Evolutionary conservation across 2,888 invertebrate species (phyloP).

Genomic region (Cataglyphis albicans): DNA sequence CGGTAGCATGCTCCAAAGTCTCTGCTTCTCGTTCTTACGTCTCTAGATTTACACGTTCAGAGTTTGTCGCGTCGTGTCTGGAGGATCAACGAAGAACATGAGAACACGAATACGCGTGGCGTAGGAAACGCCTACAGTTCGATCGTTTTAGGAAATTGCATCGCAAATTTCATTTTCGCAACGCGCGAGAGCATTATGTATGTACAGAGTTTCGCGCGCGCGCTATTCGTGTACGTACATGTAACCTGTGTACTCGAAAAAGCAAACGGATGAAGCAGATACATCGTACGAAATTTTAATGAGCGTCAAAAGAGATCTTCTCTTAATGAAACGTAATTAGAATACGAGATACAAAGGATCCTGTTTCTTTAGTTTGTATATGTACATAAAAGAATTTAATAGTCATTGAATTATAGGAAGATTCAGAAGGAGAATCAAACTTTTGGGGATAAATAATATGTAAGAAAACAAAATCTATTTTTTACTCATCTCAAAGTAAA

Average conservation of each 20-base stretch:
- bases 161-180: conserved; percentile 47
- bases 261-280: conserved; percentile 20
- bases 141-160: conserved; percentile 44
- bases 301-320: background rate
- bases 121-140: conserved; percentile 6
- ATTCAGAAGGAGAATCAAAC: background rate
- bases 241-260: background rate
- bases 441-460: background rate
- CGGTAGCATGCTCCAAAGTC: conserved; percentile 26
- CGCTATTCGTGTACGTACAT: background rate
- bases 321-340: background rate
- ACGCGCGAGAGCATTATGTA: conserved; percentile 14
- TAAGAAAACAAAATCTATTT: conserved; percentile 3
- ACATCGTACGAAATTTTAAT: background rate
- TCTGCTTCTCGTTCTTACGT: conserved; percentile 10
- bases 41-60: conserved; percentile 30
- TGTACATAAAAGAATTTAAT: background rate
- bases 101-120: conserved; percentile 6
- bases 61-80: conserved; percentile 16
- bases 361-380: background rate
- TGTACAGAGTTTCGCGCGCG: background rate
- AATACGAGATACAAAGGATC: background rate
- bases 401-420: background rate
- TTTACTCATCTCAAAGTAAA: background rate
- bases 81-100: conserved; percentile 24